phyloP scores from a whole-genome alignment of 2,888 invertebrate genomes.

The Lithosia quadra region DNA sequence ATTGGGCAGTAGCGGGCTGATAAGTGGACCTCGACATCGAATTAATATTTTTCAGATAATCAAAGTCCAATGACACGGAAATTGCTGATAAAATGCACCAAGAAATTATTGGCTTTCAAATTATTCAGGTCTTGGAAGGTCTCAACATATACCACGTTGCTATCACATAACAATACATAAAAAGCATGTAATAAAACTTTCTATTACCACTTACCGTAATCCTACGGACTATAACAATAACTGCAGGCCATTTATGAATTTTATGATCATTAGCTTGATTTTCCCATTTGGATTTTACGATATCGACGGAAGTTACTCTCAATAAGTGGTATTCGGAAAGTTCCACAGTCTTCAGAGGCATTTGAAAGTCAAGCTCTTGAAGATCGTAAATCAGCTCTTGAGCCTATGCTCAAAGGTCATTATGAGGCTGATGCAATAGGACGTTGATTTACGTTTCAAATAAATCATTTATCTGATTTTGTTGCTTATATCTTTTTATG shows the following conservation, averaged over 20 bases:
- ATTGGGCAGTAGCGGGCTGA: too few relatives aligned
- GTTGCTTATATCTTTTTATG: neutral
- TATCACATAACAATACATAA: neutral
- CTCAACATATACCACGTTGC: neutral
- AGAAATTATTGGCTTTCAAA: too few relatives aligned
- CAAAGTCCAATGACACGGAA: too few relatives aligned
- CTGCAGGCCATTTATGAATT: neutral
- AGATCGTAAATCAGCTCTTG: neutral
- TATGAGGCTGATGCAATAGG: conserved; percentile 6
- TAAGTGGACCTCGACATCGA: neutral
- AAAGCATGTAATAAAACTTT: neutral
- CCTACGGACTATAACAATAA: neutral
- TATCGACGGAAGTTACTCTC: neutral
- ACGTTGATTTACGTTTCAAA: neutral
- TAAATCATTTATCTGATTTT: conserved; percentile 2
- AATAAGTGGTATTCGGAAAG: neutral
- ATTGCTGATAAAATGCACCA: neutral
- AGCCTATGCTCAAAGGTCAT: neutral
- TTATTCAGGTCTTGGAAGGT: neutral
- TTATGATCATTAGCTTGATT: neutral
- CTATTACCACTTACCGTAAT: neutral
- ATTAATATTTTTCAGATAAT: neutral
- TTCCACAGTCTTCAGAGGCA: neutral
- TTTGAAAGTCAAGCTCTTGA: neutral
- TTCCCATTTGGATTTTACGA: conserved; percentile 1